phyloP scores from a whole-genome alignment of 2,797 vertebrate species.

The Melanotaenia boesemani region DNA sequence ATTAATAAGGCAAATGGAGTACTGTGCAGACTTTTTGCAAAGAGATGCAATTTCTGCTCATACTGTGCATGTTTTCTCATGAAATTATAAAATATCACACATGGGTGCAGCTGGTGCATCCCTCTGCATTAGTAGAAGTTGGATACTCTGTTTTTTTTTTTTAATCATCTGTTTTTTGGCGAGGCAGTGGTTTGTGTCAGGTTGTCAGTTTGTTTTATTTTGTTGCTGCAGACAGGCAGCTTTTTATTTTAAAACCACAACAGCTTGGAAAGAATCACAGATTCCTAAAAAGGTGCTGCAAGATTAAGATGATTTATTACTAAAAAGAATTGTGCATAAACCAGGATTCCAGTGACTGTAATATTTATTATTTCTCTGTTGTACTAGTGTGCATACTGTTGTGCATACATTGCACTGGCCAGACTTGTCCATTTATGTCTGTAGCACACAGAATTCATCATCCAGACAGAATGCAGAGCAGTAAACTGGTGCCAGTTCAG shows the following conservation, averaged over 20 bases:
- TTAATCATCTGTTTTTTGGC: conserved; percentile 9
- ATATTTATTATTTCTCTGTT: conserved; percentile 1
- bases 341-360: neutral
- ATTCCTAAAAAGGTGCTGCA: neutral
- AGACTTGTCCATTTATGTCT: conserved; percentile 6
- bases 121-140: neutral
- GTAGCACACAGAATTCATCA: conserved; percentile 3
- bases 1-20: neutral
- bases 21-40: neutral
- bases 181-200: neutral
- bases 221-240: neutral
- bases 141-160: conserved; percentile 1
- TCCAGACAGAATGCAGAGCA: neutral
- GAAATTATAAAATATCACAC: conserved; percentile 33
- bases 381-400: too few species aligned
- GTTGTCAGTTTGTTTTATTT: neutral
- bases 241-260: neutral
- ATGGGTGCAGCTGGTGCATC: neutral
- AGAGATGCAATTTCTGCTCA: neutral
- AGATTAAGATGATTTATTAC: neutral
- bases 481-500: neutral
- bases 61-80: conserved; percentile 2
- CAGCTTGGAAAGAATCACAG: neutral
- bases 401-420: neutral
- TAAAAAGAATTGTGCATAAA: too few species aligned